Base-by-base conservation (phyloP, 2,888 invertebrate species). In the Andrena dorsata region DNA sequence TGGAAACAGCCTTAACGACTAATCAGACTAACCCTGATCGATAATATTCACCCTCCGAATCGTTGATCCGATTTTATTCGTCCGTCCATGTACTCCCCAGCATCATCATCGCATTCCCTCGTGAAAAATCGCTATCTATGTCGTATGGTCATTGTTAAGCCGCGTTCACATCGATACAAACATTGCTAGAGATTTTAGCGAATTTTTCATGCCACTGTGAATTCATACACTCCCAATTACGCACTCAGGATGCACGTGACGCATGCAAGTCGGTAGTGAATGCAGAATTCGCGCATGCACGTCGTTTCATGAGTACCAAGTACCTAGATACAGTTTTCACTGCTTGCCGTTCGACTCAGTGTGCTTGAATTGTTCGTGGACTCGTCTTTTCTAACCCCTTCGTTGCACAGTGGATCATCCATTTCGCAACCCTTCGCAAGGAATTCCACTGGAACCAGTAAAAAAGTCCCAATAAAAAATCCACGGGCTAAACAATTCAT, bases 51-150 rank as follows among this genome's bases (percentile, higher is more conserved):
- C 8, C 20, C 51, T 51, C 51, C 13, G 26, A 56, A 56, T 56
- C 56, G 23, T 56, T 20, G 8, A 26, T 26, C 8, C 7, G 20
- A 8, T 4, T 56, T 23, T 10, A 8, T 56, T 20, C 4, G 26
- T 13, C 26, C 8, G 10, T 26, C 23, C 23, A 23, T 26, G 20
- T 26, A 56, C 23, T 56, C 10, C 56, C 10, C 10, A 23, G 23
- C 51, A n/a, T 51, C 41, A 32, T 49, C 64, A 20, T 80, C 80
- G 80, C 80, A 80, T 80, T 78, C 61, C 79, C 71, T 80, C 71
- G 61, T 10, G 58, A n/a, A 41, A 13, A 16, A 49, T 28, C 13
- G 32, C n/a, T 30, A 8, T 20, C 30, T 16, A 3, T 66, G 30
- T 32, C 13, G 47, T 23, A 26, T 10, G 26, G 56, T 56, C 56